Evolutionary conservation across 2,888 invertebrate species (phyloP), one percentile per base, ranked within the genome.

Genomic region (Melinaea marsaeus): DNA sequence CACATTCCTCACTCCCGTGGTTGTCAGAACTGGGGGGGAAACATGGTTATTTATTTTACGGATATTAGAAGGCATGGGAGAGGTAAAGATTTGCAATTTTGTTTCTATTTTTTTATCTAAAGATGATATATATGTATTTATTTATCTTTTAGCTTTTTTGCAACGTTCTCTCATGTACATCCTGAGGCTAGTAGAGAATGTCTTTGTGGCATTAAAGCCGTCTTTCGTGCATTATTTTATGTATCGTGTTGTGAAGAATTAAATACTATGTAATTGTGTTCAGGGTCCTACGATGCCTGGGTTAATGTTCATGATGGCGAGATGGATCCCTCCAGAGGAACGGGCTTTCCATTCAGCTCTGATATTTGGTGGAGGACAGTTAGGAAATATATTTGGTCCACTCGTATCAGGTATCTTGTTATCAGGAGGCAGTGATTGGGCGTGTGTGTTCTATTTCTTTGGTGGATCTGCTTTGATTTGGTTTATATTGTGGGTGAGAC

Each of bases 1-100:
- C 69, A 95, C 95, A 0, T 75, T 96, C 2, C 73, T 95, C 0
- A 95, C 95, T 0, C 96, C 96, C 0, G 61, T 93, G 7, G 92
- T 93, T 13, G 93, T 94, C 0, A 77, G 85, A 0, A 22, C 73
- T 4, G 85, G 86, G 34, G 86, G 86, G 22, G 79, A 88, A 4
- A 79, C 79, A 7, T 79, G 86, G 65, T 78, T 92, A 3, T 84
- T 92, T 55, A 77, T 82, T 32, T 74, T 91, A 5, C 75, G 93
- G 32, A 79, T 92, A 45, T 72, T 95, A 2, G 94, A 94, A 90
- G 95, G 95, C 32, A 82, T 95, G 2, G 94, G 94, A 48, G 95
- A 95, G 86, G 92, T 92, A 73, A 72, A 33, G 68, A n/a, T 35
- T 1, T n/a, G 5, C 33, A 5, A 47, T 11, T 13, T 13, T 56